phyloP scores from a whole-genome alignment of 30 jellyfish, hydroid and myxozoan genomes.

The Cassiopea xamachana region DNA sequence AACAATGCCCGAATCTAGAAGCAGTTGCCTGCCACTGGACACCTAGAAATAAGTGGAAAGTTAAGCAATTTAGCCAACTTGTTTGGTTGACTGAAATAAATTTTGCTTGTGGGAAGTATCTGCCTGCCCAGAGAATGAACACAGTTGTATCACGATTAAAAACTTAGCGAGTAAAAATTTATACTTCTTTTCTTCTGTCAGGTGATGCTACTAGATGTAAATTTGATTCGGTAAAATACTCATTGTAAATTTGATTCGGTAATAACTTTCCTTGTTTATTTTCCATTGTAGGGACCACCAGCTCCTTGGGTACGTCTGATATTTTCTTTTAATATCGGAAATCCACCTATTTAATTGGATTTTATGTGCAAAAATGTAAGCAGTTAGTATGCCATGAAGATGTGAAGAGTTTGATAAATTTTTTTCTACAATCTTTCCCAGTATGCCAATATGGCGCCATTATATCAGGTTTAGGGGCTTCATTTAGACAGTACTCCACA shows the following conservation, averaged over 20 bases:
- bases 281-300: slow-evolving; percentile 56
- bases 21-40: neutral
- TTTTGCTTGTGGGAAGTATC: too few relatives aligned
- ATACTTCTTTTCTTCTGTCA: neutral
- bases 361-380: neutral
- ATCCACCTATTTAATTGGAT: neutral
- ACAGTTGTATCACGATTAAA: neutral
- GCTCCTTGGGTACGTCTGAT: slow-evolving; percentile 77
- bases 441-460: neutral
- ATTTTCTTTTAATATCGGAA: neutral
- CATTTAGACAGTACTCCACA: neutral
- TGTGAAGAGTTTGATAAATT: neutral
- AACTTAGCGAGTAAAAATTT: neutral
- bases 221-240: neutral
- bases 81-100: too few relatives aligned
- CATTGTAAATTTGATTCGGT: neutral
- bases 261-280: neutral
- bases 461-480: neutral
- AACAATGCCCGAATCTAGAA: neutral
- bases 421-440: neutral
- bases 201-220: neutral
- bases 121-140: too few relatives aligned
- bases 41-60: neutral
- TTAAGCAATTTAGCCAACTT: too few relatives aligned
- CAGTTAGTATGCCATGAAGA: neutral